Evolutionary conservation across 2,888 invertebrate species (phyloP).

Genomic region (Phengaris arion): DNA sequence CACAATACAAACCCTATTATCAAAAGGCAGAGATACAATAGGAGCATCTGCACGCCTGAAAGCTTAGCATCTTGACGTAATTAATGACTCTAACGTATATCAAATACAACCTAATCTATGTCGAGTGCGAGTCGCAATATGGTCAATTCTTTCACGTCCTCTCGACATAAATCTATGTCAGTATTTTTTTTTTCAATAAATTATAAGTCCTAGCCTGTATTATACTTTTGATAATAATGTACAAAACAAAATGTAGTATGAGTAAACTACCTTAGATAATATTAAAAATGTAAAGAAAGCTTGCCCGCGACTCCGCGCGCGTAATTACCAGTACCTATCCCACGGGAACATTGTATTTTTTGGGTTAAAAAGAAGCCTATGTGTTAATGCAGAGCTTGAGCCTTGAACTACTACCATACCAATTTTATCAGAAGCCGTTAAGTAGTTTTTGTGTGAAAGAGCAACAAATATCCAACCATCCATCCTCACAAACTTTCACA

Average conservation of each 20-base stretch:
- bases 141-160: slow-evolving; percentile 6
- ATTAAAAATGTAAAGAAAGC: background rate
- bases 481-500: too few species aligned
- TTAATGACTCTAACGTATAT: slow-evolving; percentile 43
- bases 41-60: slow-evolving; percentile 43
- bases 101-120: slow-evolving; percentile 51
- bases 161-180: slow-evolving; percentile 13
- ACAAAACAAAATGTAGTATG: background rate
- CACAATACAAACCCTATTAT: slow-evolving; percentile 52
- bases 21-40: slow-evolving; percentile 48
- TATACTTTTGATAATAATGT: background rate
- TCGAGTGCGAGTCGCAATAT: slow-evolving; percentile 32
- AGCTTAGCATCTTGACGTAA: slow-evolving; percentile 40
- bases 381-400: too few species aligned
- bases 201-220: background rate
- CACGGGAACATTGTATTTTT: too few species aligned
- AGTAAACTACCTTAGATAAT: background rate
- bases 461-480: too few species aligned
- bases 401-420: too few species aligned
- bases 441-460: too few species aligned
- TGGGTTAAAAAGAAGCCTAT: too few species aligned
- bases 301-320: too few species aligned
- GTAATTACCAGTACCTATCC: too few species aligned
- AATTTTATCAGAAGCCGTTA: too few species aligned
- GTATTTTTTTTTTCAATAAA: background rate